Percentiles rank a stretch among this genome's conserved stretches.
Conservation (phyloP, 2,888 invertebrate genomes). For the Himalopsyche anomala region DNA sequence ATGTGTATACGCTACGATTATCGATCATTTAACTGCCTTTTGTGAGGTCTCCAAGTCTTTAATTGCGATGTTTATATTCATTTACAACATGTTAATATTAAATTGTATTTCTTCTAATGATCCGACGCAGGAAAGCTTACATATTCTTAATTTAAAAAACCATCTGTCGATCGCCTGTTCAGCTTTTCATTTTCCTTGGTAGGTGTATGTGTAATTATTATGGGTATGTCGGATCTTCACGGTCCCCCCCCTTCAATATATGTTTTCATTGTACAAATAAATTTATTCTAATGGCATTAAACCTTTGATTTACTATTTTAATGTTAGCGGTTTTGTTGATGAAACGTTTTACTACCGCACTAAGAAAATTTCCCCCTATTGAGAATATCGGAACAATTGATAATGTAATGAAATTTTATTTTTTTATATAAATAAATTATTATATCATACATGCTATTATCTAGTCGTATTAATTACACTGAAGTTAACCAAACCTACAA, state of each 20-base stretch:
- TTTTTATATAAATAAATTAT: too few relatives aligned
- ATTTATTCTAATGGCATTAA: background rate
- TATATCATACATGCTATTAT: too few relatives aligned
- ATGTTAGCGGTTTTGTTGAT: too few relatives aligned
- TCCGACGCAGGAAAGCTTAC: background rate
- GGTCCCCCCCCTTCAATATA: background rate
- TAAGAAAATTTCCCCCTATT: too few relatives aligned
- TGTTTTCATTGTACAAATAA: background rate
- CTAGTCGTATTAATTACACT: too few relatives aligned
- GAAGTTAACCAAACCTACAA: too few relatives aligned
- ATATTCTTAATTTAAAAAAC: background rate
- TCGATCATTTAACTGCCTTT: constrained; percentile 16
- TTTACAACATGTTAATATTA: background rate
- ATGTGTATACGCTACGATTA: constrained; percentile 26
- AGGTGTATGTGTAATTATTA: background rate
- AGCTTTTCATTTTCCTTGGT: background rate
- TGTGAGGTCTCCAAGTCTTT: background rate
- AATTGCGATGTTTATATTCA: background rate
- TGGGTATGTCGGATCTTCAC: background rate
- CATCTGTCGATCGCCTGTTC: constrained; percentile 22
- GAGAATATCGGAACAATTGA: too few relatives aligned
- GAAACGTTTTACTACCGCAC: too few relatives aligned
- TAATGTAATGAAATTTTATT: too few relatives aligned
- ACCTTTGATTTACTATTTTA: too few relatives aligned
- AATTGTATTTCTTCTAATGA: background rate